Percentiles rank a stretch among this genome's conserved stretches.
These are phyloP conservation scores for Amphiprion ocellaris DNA, from an alignment of 2,113 vertebrate genomes.

Conservation along the genomic window DNA sequence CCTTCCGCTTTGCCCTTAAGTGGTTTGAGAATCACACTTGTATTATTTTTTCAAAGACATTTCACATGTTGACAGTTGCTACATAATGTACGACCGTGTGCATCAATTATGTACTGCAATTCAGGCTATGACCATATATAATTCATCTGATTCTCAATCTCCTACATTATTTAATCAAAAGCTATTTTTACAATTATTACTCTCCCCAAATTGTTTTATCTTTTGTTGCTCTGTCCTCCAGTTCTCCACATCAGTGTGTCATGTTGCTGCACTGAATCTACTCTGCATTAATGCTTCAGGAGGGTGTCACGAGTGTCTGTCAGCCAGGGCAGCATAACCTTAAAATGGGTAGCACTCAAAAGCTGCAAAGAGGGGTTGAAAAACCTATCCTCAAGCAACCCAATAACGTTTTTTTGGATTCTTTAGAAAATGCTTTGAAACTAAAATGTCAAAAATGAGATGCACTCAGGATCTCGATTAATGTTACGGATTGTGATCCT, in stretches of 20 bases:
- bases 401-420: constrained; percentile 22
- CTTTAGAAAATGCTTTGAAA: constrained; percentile 24
- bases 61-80: constrained; percentile 84
- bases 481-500: constrained; percentile 10
- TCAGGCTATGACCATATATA: constrained; percentile 82
- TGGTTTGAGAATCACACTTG: constrained; percentile 76
- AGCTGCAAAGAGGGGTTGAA: constrained; percentile 41
- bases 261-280: constrained; percentile 36
- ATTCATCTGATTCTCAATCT: constrained; percentile 81
- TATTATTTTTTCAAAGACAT: constrained; percentile 80
- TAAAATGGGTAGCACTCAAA: constrained; percentile 34
- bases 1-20: constrained; percentile 73
- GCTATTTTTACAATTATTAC: constrained; percentile 79
- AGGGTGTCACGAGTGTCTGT: constrained; percentile 47
- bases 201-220: constrained; percentile 72
- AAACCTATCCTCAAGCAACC: constrained; percentile 14
- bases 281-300: constrained; percentile 50
- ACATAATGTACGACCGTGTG: constrained; percentile 78
- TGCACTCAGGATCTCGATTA: not conserved
- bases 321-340: constrained; percentile 34
- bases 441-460: constrained; percentile 27
- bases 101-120: constrained; percentile 85
- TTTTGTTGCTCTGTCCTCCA: constrained; percentile 66
- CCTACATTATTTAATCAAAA: constrained; percentile 78
- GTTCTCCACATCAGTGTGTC: constrained; percentile 48